Conservation (phyloP, 2,797 vertebrate species). For the Hybognathus amarus region DNA sequence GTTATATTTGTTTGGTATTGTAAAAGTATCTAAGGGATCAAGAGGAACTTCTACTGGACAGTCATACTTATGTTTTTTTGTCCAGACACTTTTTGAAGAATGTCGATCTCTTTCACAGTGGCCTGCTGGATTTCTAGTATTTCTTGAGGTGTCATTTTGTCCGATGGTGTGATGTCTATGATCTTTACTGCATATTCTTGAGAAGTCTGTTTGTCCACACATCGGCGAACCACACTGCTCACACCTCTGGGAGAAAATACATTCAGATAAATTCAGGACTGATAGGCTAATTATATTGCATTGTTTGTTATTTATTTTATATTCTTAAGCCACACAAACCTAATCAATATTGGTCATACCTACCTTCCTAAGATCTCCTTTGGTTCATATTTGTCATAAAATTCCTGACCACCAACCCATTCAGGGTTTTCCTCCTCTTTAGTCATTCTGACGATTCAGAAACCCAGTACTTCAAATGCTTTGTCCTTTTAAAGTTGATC, state of each 20-base stretch:
- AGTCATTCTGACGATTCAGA: slow-evolving; percentile 23
- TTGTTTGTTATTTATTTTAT: background rate
- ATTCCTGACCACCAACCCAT: slow-evolving; percentile 76
- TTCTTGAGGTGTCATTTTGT: slow-evolving; percentile 78
- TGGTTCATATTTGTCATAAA: slow-evolving; percentile 84
- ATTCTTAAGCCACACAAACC: background rate
- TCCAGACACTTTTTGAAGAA: slow-evolving; percentile 80
- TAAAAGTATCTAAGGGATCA: background rate
- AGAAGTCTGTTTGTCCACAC: slow-evolving; percentile 77
- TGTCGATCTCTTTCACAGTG: slow-evolving; percentile 83
- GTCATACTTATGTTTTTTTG: slow-evolving; percentile 82
- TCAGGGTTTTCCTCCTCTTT: slow-evolving; percentile 72
- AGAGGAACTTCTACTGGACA: background rate
- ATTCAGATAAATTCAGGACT: background rate
- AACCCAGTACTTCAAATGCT: background rate
- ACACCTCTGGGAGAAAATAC: slow-evolving; percentile 57
- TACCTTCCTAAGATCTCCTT: slow-evolving; percentile 87
- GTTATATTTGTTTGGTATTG: background rate
- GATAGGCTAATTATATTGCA: background rate
- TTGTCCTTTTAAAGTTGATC: background rate
- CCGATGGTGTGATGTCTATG: slow-evolving; percentile 80
- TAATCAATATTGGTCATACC: background rate
- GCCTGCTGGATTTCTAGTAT: slow-evolving; percentile 79
- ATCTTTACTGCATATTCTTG: slow-evolving; percentile 84
- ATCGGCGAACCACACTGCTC: slow-evolving; percentile 83